Percentiles rank a stretch among this genome's conserved stretches.
phyloP scores from a whole-genome alignment of 2,113 vertebrate species.

The Chascanopsetta lugubris region DNA sequence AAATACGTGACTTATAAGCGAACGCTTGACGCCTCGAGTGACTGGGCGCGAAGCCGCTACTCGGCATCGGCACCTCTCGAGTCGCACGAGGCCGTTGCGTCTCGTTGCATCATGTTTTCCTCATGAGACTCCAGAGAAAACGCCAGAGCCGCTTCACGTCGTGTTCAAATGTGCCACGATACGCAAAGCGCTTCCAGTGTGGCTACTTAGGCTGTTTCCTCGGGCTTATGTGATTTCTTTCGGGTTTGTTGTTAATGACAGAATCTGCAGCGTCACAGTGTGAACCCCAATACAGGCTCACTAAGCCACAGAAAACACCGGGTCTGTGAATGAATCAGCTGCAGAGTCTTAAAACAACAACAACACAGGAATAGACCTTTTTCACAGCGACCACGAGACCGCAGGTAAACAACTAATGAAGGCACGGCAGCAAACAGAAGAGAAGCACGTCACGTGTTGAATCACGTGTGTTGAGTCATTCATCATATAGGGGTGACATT shows the following conservation, averaged over 20 bases:
- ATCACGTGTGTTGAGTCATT: too few relatives aligned
- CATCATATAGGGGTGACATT: too few relatives aligned
- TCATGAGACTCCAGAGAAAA: slow-evolving; percentile 25
- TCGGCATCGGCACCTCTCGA: slow-evolving; percentile 30
- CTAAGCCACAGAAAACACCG: not conserved
- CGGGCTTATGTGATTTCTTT: slow-evolving; percentile 4
- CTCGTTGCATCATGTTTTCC: slow-evolving; percentile 64
- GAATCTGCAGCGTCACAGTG: slow-evolving; percentile 1
- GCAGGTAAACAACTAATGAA: not conserved
- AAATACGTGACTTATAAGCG: not conserved
- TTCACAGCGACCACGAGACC: not conserved
- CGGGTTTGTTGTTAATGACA: not conserved
- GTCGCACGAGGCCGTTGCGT: slow-evolving; percentile 55
- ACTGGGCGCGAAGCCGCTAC: slow-evolving; percentile 6
- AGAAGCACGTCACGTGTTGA: not conserved
- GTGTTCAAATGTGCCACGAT: slow-evolving; percentile 40
- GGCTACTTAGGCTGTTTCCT: slow-evolving; percentile 8
- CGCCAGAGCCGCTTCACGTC: not conserved
- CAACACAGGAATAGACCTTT: not conserved
- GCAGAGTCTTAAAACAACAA: not conserved
- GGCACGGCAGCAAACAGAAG: not conserved
- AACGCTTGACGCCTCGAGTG: not conserved
- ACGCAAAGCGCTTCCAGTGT: slow-evolving; percentile 20
- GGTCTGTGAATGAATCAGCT: not conserved
- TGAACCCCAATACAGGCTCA: not conserved